Evolutionary conservation across 2,797 vertebrate genomes (phyloP).

Genomic region (Choloepus didactylus): DNA sequence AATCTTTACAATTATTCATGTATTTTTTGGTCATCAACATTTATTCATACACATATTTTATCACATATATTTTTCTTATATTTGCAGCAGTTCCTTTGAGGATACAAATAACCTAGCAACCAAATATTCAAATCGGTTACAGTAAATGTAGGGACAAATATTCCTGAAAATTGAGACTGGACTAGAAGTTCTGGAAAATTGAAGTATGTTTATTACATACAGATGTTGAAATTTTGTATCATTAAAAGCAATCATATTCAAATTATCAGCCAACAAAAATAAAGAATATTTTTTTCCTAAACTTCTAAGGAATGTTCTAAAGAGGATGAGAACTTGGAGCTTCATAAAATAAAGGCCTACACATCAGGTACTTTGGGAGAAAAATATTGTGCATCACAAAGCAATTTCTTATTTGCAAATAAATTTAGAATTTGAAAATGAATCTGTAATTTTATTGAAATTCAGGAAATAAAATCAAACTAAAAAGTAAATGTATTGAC

Average conservation of each 20-base stretch:
- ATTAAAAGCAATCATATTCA: not conserved
- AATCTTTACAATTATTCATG: not conserved
- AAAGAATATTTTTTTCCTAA: not conserved
- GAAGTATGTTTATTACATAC: not conserved
- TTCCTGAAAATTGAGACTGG: not conserved
- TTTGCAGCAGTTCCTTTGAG: not conserved
- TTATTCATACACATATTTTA: not conserved
- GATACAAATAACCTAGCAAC: not conserved
- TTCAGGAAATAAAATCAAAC: slow-evolving; percentile 63
- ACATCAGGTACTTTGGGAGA: not conserved
- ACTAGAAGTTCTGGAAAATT: not conserved
- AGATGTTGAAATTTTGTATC: not conserved
- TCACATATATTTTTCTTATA: not conserved
- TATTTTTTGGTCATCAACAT: not conserved
- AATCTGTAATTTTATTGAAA: slow-evolving; percentile 33
- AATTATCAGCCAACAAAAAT: not conserved
- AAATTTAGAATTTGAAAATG: slow-evolving; percentile 62
- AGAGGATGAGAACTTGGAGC: not conserved
- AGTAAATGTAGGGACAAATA: not conserved
- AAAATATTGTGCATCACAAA: not conserved
- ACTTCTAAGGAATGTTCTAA: not conserved
- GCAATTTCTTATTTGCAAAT: not conserved
- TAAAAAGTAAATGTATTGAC: not conserved
- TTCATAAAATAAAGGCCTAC: not conserved
- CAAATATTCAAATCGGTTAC: not conserved